These are phyloP conservation scores for Peucedramus taeniatus DNA, from an alignment of 2,113 vertebrate species.

Conservation along the genomic window DNA sequence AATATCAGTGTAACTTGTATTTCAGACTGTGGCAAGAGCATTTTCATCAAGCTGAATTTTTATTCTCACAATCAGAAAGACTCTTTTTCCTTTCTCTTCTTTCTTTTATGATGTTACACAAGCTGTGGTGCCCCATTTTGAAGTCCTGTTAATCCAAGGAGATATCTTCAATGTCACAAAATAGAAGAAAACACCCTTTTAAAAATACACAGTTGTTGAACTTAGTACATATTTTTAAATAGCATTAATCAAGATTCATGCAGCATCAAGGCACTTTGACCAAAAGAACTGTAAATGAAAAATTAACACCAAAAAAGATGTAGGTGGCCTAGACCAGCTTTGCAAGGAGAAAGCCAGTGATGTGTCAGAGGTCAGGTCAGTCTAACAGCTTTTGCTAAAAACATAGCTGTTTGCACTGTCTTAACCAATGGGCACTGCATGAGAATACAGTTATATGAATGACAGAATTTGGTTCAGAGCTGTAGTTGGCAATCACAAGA, in stretches of 20 bases:
- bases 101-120: background rate
- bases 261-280: background rate
- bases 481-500: background rate
- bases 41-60: background rate
- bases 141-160: background rate
- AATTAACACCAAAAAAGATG: background rate
- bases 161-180: background rate
- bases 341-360: background rate
- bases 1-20: background rate
- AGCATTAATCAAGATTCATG: background rate
- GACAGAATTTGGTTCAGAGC: background rate
- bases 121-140: background rate
- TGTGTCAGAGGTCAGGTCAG: fast-evolving
- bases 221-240: background rate
- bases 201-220: background rate
- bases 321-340: background rate
- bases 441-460: background rate
- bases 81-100: background rate
- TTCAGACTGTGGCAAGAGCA: background rate
- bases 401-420: background rate
- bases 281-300: background rate
- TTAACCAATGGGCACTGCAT: background rate
- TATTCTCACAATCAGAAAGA: background rate
- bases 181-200: background rate
- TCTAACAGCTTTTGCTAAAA: background rate